Conservation (phyloP, 2,888 invertebrate species). For the Sericinus montela region DNA sequence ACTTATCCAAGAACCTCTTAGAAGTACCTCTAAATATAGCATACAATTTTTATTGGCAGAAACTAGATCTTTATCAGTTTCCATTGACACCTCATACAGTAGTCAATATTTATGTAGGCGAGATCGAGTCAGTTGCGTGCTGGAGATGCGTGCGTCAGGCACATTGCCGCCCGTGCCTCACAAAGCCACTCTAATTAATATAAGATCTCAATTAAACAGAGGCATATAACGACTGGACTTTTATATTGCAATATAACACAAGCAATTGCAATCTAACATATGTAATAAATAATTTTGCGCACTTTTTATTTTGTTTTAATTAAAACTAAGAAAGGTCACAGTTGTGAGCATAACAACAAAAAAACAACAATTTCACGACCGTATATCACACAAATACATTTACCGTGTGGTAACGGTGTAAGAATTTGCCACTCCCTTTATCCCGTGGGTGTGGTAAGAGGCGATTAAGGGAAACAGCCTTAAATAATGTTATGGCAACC, state of each 20-base stretch:
- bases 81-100: slow-evolving; percentile 28
- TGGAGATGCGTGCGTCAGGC: slow-evolving; percentile 69
- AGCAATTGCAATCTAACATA: too few relatives aligned
- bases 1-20: too few relatives aligned
- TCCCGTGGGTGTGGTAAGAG: too few relatives aligned
- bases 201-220: slow-evolving; percentile 80
- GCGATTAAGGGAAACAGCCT: too few relatives aligned
- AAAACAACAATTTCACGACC: too few relatives aligned
- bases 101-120: slow-evolving; percentile 30
- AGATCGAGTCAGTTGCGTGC: slow-evolving; percentile 54
- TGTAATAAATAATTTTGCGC: slow-evolving; percentile 7
- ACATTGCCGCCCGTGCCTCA: slow-evolving; percentile 66
- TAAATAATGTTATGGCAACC: too few relatives aligned
- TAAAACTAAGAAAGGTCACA: slow-evolving; percentile 12
- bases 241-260: slow-evolving; percentile 15
- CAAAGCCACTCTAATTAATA: slow-evolving; percentile 77
- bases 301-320: slow-evolving; percentile 8
- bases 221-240: slow-evolving; percentile 60
- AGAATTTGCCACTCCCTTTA: too few relatives aligned
- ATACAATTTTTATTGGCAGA: too few relatives aligned
- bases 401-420: too few relatives aligned
- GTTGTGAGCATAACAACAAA: too few relatives aligned
- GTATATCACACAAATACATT: too few relatives aligned
- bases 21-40: too few relatives aligned
- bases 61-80: neutral